Evolutionary conservation across 2,113 vertebrate genomes (phyloP).

Genomic region (Gobio gobio): DNA sequence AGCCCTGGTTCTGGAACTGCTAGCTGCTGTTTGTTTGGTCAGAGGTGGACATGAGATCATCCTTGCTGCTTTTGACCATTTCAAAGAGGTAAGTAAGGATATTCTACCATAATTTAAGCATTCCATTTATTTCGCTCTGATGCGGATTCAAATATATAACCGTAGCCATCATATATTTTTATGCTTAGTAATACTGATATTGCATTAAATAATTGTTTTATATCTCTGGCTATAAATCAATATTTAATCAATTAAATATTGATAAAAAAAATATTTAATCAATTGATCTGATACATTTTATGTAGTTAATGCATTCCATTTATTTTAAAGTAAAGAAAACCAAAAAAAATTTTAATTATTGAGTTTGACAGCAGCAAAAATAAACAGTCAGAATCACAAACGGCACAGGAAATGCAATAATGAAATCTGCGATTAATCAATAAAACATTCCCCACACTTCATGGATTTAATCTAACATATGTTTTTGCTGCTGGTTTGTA

Average conservation of each 20-base stretch:
- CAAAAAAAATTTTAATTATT: not conserved
- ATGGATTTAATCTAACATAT: not conserved
- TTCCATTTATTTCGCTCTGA: not conserved
- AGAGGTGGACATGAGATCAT: constrained; percentile 98
- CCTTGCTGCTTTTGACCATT: constrained; percentile 93
- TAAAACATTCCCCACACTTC: not conserved
- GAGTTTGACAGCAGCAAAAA: not conserved
- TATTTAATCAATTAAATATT: not conserved
- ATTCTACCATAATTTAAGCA: not conserved
- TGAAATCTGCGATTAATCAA: not conserved
- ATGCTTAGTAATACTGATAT: not conserved
- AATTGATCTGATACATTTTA: not conserved
- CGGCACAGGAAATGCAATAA: not conserved
- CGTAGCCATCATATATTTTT: no score
- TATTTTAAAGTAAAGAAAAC: not conserved
- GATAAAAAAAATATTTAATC: not conserved
- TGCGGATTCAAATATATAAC: no score
- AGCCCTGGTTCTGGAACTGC: constrained; percentile 90
- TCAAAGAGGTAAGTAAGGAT: constrained; percentile 87
- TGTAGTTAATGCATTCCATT: not conserved
- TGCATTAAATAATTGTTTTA: not conserved
- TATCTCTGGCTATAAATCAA: not conserved
- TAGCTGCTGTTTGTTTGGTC: constrained; percentile 95
- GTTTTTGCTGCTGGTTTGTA: not conserved
- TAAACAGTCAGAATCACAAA: not conserved